These are phyloP conservation scores for Anthonomus grandis DNA, from an alignment of 1,140 invertebrate genomes.

Conservation along the genomic window DNA sequence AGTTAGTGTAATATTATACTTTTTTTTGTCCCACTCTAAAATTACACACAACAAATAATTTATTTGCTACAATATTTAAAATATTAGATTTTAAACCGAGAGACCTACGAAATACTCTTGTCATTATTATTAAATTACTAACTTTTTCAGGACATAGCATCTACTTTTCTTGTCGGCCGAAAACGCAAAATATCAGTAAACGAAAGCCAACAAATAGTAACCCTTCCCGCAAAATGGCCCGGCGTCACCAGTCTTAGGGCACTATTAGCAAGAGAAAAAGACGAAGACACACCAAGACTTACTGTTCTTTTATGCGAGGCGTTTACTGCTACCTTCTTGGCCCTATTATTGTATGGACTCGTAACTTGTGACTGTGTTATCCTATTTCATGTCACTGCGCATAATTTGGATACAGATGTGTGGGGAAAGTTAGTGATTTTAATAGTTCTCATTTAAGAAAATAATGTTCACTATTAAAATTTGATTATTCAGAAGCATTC, in stretches of 20 bases:
- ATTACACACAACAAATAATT: too few relatives aligned
- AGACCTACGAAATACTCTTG: too few relatives aligned
- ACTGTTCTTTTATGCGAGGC: slow-evolving; percentile 90
- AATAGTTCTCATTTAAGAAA: too few relatives aligned
- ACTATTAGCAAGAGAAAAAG: slow-evolving; percentile 86
- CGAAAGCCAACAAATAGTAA: slow-evolving; percentile 64
- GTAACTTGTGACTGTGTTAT: slow-evolving; percentile 93
- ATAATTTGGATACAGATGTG: slow-evolving; percentile 73
- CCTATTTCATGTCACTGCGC: slow-evolving; percentile 83
- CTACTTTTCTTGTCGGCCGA: slow-evolving; percentile 56
- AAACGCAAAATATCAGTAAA: slow-evolving; percentile 65
- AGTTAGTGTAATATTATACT: too few relatives aligned
- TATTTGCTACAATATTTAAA: too few relatives aligned
- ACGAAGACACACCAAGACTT: slow-evolving; percentile 92
- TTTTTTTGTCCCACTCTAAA: too few relatives aligned
- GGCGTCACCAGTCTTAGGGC: slow-evolving; percentile 89
- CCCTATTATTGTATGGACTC: slow-evolving; percentile 87
- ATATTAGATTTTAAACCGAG: too few relatives aligned
- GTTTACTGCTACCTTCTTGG: slow-evolving; percentile 89
- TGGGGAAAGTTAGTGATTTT: slow-evolving; percentile 59
- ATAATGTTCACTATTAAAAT: too few relatives aligned
- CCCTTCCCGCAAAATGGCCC: slow-evolving; percentile 72
- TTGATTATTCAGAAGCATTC: too few relatives aligned
- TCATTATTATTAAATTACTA: too few relatives aligned
- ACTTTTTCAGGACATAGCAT: slow-evolving; percentile 37